phyloP scores from a whole-genome alignment of 2,797 vertebrate species.

The Spinus olivaceus region DNA sequence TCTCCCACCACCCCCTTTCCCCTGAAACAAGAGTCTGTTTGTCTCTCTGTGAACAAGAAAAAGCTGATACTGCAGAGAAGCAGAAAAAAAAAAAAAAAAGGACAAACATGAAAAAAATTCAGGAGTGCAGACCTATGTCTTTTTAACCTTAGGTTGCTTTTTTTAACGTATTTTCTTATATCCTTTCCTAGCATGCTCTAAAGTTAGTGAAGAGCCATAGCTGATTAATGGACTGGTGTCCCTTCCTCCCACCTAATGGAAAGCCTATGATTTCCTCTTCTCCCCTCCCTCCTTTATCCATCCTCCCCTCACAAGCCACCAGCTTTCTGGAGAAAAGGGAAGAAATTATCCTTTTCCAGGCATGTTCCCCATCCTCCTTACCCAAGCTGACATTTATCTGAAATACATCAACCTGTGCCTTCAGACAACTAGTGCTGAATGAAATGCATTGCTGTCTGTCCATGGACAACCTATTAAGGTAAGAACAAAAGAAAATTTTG shows the following conservation, averaged over 20 bases:
- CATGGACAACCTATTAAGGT: background rate
- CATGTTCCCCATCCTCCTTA: background rate
- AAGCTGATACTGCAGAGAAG: background rate
- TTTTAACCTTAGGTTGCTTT: background rate
- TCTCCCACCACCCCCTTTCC: background rate
- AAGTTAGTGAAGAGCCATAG: background rate
- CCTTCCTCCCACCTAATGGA: background rate
- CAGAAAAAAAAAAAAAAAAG: rapidly evolving
- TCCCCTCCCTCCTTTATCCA: background rate
- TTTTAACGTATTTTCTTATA: background rate
- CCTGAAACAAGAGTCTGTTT: constrained; percentile 8
- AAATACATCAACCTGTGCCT: background rate
- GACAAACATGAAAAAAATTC: background rate
- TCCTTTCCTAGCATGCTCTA: background rate
- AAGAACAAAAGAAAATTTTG: background rate
- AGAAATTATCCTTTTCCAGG: background rate
- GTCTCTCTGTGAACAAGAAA: background rate
- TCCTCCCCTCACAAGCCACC: background rate
- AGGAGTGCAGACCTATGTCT: background rate
- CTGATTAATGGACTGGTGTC: background rate
- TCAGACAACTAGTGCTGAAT: background rate
- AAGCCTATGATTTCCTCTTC: background rate
- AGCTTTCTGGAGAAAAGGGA: background rate
- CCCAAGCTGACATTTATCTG: background rate
- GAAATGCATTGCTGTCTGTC: background rate